Conservation (phyloP, 2,113 vertebrate species). For the Aspiorhynchus laticeps region DNA sequence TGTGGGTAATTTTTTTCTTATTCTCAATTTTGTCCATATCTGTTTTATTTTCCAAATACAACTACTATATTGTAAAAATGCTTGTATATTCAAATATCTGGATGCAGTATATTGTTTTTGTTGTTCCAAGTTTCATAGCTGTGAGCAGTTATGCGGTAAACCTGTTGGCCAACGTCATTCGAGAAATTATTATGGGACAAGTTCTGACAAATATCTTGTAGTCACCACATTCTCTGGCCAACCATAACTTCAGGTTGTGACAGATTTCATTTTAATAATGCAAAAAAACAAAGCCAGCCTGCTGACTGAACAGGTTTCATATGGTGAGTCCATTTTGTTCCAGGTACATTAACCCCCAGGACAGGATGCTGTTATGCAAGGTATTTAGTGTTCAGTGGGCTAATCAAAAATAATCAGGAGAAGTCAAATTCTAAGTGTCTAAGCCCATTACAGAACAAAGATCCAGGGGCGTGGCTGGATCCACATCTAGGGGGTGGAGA, state of each 20-base stretch:
- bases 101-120: neutral
- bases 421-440: neutral
- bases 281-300: neutral
- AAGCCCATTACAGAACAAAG: neutral
- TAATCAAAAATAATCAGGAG: neutral
- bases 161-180: neutral
- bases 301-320: neutral
- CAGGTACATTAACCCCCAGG: neutral
- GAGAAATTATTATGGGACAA: neutral
- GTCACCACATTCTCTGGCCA: neutral
- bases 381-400: neutral
- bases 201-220: conserved; percentile 11
- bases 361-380: neutral
- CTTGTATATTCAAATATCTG: neutral
- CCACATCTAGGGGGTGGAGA: no score
- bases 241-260: neutral
- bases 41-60: neutral
- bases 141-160: neutral
- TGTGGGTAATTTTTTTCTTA: neutral
- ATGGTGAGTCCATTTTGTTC: neutral
- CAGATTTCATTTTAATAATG: neutral
- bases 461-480: no score
- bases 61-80: neutral
- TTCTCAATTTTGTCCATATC: neutral
- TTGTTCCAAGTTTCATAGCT: neutral